Base-by-base conservation (phyloP, 2,888 invertebrate genomes). In the Psylliodes chrysocephalus region DNA sequence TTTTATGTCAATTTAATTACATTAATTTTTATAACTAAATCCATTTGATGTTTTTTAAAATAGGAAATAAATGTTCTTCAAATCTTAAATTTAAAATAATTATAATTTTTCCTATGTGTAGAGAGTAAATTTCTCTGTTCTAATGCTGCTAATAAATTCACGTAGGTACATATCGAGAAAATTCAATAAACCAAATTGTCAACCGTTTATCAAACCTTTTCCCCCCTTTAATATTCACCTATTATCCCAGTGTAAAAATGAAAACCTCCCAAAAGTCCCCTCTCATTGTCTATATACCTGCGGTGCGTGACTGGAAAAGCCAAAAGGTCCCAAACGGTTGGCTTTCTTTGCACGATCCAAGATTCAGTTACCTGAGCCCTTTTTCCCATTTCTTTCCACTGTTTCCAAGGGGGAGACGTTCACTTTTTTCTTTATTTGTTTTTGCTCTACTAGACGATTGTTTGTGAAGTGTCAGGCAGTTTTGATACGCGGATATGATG, bases 291-390 rank as follows among this genome's bases (percentile, higher is more conserved):
- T 73, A 73, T 71, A 67, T 68, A 74, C 71, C 75, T 72, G 68
- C 60, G 60, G 73, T 73, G 74, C 76, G 76, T 76, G 76, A 75
- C 73, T 69, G 47, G 76, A 73, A 75, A 75, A 54, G 64, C 60
- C 60, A 42, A 59, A 60, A 61, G 56, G 54, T n/a, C 49, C 40
- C 38, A 57, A 63, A 63, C 63, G 66, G 49, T 73, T 66, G 57
- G 57, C 63, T 67, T 73, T 69, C 73, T 63, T 61, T 62, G 69
- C 75, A 75, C 75, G 75, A 72, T 57, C 40, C 61, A 60, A 72
- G 73, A 75, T 75, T 75, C 75, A 75, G 75, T 75, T 75, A 75
- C 74, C 71, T 74, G 72, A 64, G 66, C 69, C 71, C 69, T 66
- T 68, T 63, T 68, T 52, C 55, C 25, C 49, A 25, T 46, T 54